Evolutionary conservation across 2,797 vertebrate species (phyloP).

Genomic region (Calcarius lapponicus): DNA sequence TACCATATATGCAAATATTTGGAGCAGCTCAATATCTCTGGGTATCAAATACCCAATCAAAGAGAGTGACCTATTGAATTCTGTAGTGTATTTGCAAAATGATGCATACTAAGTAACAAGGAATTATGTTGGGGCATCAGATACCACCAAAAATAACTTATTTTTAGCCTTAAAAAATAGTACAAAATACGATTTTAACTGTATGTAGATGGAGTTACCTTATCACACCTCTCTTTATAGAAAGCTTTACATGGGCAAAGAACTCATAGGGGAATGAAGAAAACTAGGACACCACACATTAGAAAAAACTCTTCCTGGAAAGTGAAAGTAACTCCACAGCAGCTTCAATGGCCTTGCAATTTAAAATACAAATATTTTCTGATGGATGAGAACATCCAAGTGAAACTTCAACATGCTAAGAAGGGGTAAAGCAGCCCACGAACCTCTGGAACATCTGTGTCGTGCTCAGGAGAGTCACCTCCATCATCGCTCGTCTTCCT

Average conservation of each 20-base stretch:
- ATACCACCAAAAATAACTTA: not conserved
- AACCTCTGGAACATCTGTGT: conserved; percentile 95
- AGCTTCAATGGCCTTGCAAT: not conserved
- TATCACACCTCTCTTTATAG: not conserved
- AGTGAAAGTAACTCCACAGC: not conserved
- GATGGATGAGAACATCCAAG: not conserved
- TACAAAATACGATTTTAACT: not conserved
- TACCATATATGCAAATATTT: not conserved
- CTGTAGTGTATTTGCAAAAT: not conserved
- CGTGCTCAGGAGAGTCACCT: conserved; percentile 97
- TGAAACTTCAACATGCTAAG: not conserved
- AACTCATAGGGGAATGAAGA: not conserved
- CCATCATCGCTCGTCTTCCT: conserved; percentile 98
- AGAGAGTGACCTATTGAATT: not conserved
- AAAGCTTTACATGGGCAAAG: not conserved
- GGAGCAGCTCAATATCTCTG: not conserved
- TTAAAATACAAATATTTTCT: not conserved
- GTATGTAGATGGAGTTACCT: not conserved
- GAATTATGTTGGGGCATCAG: not conserved
- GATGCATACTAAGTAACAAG: not conserved
- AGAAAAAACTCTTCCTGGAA: not conserved
- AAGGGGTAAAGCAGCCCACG: not conserved
- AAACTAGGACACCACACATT: not conserved
- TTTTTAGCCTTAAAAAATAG: not conserved
- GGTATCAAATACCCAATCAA: not conserved